Percentiles rank a stretch among this genome's conserved stretches.
Conservation (phyloP, 2,888 invertebrate genomes). For the Campaea margaritaria region DNA sequence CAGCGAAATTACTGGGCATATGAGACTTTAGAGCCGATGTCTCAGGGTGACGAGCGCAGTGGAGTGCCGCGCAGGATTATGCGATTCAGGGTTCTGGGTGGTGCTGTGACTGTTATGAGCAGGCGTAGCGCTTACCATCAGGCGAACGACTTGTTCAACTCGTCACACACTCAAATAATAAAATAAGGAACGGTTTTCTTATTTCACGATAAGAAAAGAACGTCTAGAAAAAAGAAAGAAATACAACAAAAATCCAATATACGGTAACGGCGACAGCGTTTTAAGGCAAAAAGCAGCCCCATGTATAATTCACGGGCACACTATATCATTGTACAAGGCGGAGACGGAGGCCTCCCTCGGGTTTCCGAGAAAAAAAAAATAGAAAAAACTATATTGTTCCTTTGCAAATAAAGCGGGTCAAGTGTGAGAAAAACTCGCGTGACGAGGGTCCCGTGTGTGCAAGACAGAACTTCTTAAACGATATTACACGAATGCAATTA, state of each 20-base stretch:
- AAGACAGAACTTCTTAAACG: background rate
- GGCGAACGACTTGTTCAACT: no score
- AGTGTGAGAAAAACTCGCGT: background rate
- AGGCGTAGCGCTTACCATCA: no score
- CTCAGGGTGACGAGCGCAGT: no score
- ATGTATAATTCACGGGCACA: conserved; percentile 58
- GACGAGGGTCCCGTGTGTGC: conserved; percentile 8
- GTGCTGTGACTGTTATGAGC: no score
- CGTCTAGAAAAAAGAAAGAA: conserved; percentile 6
- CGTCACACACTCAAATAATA: no score
- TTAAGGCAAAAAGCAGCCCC: conserved; percentile 39
- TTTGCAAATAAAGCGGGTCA: conserved; percentile 12
- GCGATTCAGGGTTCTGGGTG: no score
- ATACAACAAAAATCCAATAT: conserved; percentile 16
- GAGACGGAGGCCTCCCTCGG: conserved; percentile 31
- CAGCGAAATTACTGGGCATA: no score
- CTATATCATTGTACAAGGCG: conserved; percentile 52
- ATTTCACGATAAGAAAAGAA: background rate
- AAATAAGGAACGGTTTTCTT: no score
- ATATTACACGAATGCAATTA: no score
- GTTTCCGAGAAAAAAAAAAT: conserved; percentile 32
- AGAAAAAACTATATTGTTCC: conserved; percentile 31
- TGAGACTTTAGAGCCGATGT: no score
- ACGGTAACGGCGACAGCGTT: conserved; percentile 26
- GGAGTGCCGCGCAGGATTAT: no score